Base-by-base conservation (phyloP, 1,140 invertebrate species). In the Drosophila yakuba region DNA sequence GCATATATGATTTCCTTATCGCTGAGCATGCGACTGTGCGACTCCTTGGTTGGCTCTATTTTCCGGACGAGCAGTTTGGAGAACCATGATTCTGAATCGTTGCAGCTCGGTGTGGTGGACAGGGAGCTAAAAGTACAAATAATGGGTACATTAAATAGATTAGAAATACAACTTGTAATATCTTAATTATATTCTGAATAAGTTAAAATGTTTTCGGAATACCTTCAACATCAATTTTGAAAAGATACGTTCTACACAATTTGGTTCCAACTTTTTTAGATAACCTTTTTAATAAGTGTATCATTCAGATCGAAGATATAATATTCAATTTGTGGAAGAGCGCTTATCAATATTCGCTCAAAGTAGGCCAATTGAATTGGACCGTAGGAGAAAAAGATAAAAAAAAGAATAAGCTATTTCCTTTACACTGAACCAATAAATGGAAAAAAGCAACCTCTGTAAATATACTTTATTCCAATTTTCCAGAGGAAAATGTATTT, bases 1-100 rank as follows among this genome's bases (percentile, higher is more conserved):
- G 98, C 97, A 93, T 98, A 99, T 80, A 99, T 96, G 32, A 97
- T 95, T 93, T 98, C 97, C 93, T 98, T 98, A 92, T 98, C 97
- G 76, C 97, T 98, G 35, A 99, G 94, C 95, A 98, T 97, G 61
- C 97, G 95, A 80, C 98, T 99, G 93, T 99, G 98, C 5, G 98
- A 97, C 92, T 99, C 97, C 92, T 98, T 98, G 0, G 97, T 98
- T 5, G 98, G 97, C 91, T 98, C 97, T 91, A 98, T 98, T 93
- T 96, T 97, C 72, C 97, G 94, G 28, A 98, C 97, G 59, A 98
- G 93, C 38, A 98, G 93, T 93, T 98, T 98, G 68, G 95, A 97
- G 45, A 98, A 94, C 97, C 97, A 98, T 84, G 96, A 95, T 93
- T 97, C 97, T 8, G 80, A 73, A 14, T 92, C 89, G 39, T 76